Percentiles rank a stretch among this genome's conserved stretches.
Evolutionary conservation across 2,888 invertebrate species (phyloP).

Genomic region (Apomyelois bistriatella): DNA sequence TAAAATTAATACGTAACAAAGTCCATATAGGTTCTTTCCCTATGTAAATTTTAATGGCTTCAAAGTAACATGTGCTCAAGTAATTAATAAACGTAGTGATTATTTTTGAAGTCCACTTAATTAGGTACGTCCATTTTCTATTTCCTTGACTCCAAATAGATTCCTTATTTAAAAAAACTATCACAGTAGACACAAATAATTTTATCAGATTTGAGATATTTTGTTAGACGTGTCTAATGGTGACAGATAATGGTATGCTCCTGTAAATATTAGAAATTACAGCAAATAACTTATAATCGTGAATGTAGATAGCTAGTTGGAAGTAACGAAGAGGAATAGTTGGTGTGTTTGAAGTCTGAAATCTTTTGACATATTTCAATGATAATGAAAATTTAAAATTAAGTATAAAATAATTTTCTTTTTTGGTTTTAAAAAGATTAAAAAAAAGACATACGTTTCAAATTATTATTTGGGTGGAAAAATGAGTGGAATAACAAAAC

Average conservation of each 20-base stretch:
- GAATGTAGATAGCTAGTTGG: neutral
- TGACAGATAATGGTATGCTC: neutral
- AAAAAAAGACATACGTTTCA: constrained; percentile 39
- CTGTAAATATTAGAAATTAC: constrained; percentile 1
- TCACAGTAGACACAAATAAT: neutral
- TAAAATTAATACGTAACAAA: neutral
- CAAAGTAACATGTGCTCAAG: neutral
- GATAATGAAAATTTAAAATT: neutral
- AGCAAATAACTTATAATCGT: neutral
- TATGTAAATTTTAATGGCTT: neutral
- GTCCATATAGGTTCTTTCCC: neutral
- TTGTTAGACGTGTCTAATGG: no score
- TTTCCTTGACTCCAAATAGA: neutral
- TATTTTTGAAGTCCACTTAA: constrained; percentile 1
- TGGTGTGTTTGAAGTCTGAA: neutral
- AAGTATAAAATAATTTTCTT: neutral
- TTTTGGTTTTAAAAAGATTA: neutral
- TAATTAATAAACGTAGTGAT: neutral
- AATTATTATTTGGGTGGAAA: constrained; percentile 61
- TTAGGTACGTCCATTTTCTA: neutral
- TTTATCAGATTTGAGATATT: no score
- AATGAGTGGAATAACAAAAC: constrained; percentile 54
- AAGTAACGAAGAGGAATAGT: neutral
- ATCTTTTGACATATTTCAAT: neutral
- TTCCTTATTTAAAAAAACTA: neutral